phyloP scores from a whole-genome alignment of 2,888 invertebrate species.

The Bedellia somnulentella region DNA sequence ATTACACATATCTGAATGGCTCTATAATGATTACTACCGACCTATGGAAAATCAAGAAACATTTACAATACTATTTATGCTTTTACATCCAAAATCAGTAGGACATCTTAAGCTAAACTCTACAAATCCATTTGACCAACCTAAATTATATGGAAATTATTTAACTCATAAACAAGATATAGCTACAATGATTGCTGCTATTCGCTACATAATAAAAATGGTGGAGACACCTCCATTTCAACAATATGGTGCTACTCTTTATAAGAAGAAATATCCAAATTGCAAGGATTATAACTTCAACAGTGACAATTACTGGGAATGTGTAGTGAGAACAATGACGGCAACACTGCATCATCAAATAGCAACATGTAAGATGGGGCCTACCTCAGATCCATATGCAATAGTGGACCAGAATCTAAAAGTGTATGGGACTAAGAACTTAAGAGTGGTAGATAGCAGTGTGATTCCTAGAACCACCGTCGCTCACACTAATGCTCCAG shows the following conservation, averaged over 20 bases:
- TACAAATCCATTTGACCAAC: constrained; percentile 65
- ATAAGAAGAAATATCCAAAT: constrained; percentile 53
- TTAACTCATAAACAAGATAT: constrained; percentile 65
- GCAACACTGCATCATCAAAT: constrained; percentile 70
- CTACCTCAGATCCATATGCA: constrained; percentile 52
- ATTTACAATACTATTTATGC: constrained; percentile 55
- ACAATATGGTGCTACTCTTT: constrained; percentile 60
- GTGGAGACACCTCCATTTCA: constrained; percentile 60
- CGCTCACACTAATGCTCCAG: constrained; percentile 68
- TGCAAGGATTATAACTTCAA: constrained; percentile 54
- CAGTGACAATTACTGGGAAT: constrained; percentile 69
- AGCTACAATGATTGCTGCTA: constrained; percentile 60
- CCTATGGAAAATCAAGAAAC: constrained; percentile 39
- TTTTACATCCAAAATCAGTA: constrained; percentile 65
- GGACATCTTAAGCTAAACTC: constrained; percentile 67
- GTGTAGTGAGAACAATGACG: constrained; percentile 60
- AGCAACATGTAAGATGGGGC: constrained; percentile 72
- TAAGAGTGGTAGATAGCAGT: constrained; percentile 71
- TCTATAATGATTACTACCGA: constrained; percentile 37
- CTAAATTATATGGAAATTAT: constrained; percentile 73
- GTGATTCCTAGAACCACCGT: constrained; percentile 68
- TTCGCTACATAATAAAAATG: constrained; percentile 54
- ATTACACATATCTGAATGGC: constrained; percentile 32
- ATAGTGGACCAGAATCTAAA: constrained; percentile 66
- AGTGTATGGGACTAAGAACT: constrained; percentile 61